Base-by-base conservation (phyloP, 2,888 invertebrate species). In the Ophion costatus region DNA sequence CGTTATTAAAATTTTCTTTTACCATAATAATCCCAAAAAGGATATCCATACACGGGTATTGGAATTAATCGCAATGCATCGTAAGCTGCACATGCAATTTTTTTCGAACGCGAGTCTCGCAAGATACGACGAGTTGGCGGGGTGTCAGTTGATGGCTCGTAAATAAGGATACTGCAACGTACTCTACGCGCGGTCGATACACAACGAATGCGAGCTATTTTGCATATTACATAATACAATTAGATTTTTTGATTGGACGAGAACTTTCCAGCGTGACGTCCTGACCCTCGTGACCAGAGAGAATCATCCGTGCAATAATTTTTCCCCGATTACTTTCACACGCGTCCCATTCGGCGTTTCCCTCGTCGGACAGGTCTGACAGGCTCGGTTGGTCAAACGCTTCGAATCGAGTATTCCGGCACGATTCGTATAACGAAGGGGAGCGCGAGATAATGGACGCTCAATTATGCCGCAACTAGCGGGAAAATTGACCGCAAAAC, bases 381-480 rank as follows among this genome's bases (percentile, higher is more conserved):
- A 38, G 70, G 24, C 73, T 33, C 17, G 33, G 61, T 11, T 33
- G 20, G 29, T 74, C n/a, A 63, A 79, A 83, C 59, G 45, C 45
- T 45, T 57, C 45, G 42, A 75, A 57, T 75, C n/a, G 9, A 69
- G 59, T 33, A 33, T 24, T 45, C 20, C 4, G 29, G 20, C 29
- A 63, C 33, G 14, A n/a, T 38, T n/a, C n/a, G 20, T 70, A 14
- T 74, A 64, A 69, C 59, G 69, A 81, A 59, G 77, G 59, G 77
- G 42, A 57, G 42, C 29, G 38, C 57, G 67, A 42, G 42, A 42
- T 77, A 67, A 77, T 77, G 24, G 59, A 42, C 17, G 67, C 5
- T 38, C 42, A 57, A 69, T 77, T 59, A 77, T 59, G 38, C 2
- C 14, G 45, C 24, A 71, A 71, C 4, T 0, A 64, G 70, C 24